Percentiles rank a stretch among this genome's conserved stretches.
These are phyloP conservation scores for Oncorhynchus clarkii DNA, from an alignment of 2,113 vertebrate genomes.

Conservation along the genomic window DNA sequence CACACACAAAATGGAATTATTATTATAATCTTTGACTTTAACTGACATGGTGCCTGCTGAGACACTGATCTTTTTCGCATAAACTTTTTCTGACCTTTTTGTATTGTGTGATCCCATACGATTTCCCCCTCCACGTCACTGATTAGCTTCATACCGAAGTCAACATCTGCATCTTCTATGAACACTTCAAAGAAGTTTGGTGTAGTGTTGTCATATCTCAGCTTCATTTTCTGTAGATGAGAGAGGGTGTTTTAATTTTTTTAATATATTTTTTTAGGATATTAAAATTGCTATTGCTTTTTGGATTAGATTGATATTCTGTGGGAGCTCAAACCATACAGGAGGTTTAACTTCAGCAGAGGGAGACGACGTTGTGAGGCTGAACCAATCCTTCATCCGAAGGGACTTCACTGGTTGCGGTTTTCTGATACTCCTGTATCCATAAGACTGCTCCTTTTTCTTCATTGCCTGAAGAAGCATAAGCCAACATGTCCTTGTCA, in stretches of 20 bases:
- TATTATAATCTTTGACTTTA: neutral
- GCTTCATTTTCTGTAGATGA: neutral
- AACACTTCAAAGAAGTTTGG: constrained; percentile 17
- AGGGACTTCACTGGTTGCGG: neutral
- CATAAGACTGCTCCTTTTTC: neutral
- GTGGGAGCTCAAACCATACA: neutral
- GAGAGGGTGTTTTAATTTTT: neutral
- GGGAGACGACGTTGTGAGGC: neutral
- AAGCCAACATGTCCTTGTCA: neutral
- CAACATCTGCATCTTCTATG: neutral
- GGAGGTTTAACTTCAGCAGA: constrained; percentile 3
- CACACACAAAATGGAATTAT: neutral
- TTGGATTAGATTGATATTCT: neutral
- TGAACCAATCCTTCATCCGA: constrained; percentile 10
- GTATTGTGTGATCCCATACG: constrained; percentile 1
- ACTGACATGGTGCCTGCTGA: too few species aligned
- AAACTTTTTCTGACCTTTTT: neutral
- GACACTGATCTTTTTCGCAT: too few species aligned
- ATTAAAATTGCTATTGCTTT: neutral
- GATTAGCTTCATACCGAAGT: neutral
- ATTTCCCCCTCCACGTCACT: neutral
- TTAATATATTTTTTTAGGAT: neutral
- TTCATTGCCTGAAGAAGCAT: neutral
- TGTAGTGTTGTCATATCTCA: neutral
- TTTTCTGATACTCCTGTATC: neutral